Evolutionary conservation across 2,797 vertebrate genomes (phyloP).

Genomic region (Rhabdophis nuchalis): DNA sequence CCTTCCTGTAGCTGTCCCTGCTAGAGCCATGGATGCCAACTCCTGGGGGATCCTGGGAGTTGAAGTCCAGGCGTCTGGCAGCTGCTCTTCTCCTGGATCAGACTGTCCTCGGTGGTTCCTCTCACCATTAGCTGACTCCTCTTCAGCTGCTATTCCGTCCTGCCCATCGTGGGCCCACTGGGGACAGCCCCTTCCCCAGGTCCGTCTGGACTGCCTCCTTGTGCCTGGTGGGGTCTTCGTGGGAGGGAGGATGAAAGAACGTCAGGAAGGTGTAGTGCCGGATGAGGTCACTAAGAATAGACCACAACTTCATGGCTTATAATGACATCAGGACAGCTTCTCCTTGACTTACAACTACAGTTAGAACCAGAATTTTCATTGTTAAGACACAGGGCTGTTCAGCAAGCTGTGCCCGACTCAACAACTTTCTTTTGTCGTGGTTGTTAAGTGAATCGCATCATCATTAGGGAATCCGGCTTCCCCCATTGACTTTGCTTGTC

Average conservation of each 20-base stretch:
- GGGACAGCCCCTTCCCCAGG: neutral
- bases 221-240: neutral
- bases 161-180: neutral
- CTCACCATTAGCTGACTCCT: neutral
- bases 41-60: neutral
- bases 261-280: neutral
- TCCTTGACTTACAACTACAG: no score
- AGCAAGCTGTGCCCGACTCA: no score
- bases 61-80: neutral
- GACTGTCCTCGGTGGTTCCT: neutral
- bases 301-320: neutral
- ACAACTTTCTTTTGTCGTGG: no score
- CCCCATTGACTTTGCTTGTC: no score
- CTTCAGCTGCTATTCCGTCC: neutral
- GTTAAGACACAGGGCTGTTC: no score
- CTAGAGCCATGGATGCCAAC: neutral
- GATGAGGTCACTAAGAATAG: no score
- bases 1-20: neutral
- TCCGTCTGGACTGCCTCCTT: neutral
- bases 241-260: neutral
- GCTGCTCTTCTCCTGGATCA: neutral
- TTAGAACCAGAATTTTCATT: no score
- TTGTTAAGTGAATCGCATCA: no score
- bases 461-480: no score
- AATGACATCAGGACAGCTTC: neutral